These are phyloP conservation scores for Epsilonema sp. DNA, from an alignment of 2,888 invertebrate genomes.

Conservation along the genomic window DNA sequence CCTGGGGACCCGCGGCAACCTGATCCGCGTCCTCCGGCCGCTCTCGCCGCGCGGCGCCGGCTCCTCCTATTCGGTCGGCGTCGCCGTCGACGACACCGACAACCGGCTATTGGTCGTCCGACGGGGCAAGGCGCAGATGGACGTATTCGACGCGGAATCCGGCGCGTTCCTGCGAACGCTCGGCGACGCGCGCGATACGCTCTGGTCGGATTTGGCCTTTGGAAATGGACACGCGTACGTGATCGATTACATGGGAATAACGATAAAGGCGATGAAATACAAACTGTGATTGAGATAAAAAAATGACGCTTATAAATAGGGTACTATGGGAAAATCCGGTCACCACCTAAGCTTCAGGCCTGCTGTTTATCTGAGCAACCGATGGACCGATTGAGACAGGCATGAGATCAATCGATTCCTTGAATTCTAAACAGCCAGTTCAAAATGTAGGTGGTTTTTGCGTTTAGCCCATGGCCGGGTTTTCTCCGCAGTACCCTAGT, in stretches of 20 bases:
- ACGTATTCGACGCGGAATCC: conserved; percentile 6
- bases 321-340: too few relatives aligned
- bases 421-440: too few relatives aligned
- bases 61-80: conserved; percentile 6
- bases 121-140: conserved; percentile 5
- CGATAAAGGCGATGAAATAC: neutral
- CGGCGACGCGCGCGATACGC: conserved; percentile 2
- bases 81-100: conserved; percentile 3
- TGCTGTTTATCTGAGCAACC: too few relatives aligned
- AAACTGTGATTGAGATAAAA: too few relatives aligned
- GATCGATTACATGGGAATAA: conserved; percentile 8
- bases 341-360: too few relatives aligned
- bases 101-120: conserved; percentile 6
- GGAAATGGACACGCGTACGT: conserved; percentile 6
- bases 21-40: neutral
- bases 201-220: conserved; percentile 9
- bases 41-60: neutral
- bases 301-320: too few relatives aligned
- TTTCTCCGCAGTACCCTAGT: too few relatives aligned
- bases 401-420: too few relatives aligned
- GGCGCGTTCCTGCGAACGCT: conserved; percentile 5
- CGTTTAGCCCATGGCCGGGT: too few relatives aligned
- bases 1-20: neutral
- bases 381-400: too few relatives aligned
- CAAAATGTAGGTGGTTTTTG: too few relatives aligned